phyloP scores from a whole-genome alignment of 1,140 invertebrate genomes.

The Scylla paramamosain region DNA sequence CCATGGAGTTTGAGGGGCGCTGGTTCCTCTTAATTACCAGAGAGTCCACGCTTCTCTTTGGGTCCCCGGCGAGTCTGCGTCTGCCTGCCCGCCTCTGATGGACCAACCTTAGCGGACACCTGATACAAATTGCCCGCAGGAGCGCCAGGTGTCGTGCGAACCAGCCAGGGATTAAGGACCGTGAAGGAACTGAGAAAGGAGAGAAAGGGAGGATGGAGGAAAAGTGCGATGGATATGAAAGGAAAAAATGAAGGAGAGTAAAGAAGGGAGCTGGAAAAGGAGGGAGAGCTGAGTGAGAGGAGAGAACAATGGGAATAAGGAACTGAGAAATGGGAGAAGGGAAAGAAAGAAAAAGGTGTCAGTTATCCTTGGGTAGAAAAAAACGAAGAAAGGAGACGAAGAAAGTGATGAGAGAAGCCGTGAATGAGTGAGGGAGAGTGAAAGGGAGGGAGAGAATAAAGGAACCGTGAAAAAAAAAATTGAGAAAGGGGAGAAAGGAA shows the following conservation, averaged over 20 bases:
- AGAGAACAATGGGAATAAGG: too few relatives aligned
- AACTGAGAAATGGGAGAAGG: too few relatives aligned
- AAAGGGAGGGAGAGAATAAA: too few relatives aligned
- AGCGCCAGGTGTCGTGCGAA: not conserved
- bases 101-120: not conserved
- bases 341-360: too few relatives aligned
- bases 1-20: not conserved
- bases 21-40: not conserved
- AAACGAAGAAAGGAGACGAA: too few relatives aligned
- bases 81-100: not conserved
- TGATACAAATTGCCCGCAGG: not conserved
- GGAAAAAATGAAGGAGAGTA: not conserved
- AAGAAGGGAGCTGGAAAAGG: too few relatives aligned
- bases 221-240: not conserved
- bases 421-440: too few relatives aligned
- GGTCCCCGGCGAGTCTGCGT: not conserved
- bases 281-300: too few relatives aligned
- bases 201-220: not conserved
- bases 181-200: not conserved
- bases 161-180: not conserved
- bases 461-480: too few relatives aligned
- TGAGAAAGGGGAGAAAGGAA: too few relatives aligned
- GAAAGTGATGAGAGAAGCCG: too few relatives aligned
- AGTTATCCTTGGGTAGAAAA: too few relatives aligned
- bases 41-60: not conserved